Evolutionary conservation across 2,888 invertebrate genomes (phyloP).

Genomic region (Lapara coniferarum): DNA sequence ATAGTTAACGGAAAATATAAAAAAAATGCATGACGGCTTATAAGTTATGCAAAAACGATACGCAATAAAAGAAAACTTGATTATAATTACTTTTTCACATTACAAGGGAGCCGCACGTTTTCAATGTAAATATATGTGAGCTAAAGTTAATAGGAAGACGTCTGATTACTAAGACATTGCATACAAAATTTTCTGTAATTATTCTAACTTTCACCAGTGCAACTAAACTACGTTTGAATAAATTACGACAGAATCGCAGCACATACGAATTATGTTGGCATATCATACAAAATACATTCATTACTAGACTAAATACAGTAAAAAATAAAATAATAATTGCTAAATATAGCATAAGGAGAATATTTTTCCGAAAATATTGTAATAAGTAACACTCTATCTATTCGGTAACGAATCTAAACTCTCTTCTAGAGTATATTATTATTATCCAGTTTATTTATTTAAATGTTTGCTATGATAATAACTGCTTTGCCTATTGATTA

Average conservation of each 20-base stretch:
- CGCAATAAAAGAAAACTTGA: neutral
- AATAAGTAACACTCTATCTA: too few species aligned
- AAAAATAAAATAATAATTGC: neutral
- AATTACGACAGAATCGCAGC: neutral
- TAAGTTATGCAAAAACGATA: neutral
- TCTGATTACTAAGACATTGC: conserved; percentile 20
- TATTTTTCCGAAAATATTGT: too few species aligned
- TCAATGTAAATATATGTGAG: conserved; percentile 23
- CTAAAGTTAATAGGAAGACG: conserved; percentile 17
- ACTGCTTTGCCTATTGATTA: too few species aligned
- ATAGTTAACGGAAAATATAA: neutral
- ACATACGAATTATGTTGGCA: neutral
- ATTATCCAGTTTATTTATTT: too few species aligned
- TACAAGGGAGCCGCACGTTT: conserved; percentile 1
- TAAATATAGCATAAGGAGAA: neutral
- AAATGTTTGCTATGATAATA: too few species aligned
- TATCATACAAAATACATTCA: neutral
- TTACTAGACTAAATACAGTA: neutral
- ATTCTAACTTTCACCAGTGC: conserved; percentile 9
- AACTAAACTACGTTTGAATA: neutral
- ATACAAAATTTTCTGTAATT: conserved; percentile 13
- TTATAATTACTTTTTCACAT: neutral
- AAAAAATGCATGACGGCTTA: neutral
- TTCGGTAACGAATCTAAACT: too few species aligned
- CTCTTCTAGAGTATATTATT: too few species aligned